phyloP scores from a whole-genome alignment of 1,140 invertebrate genomes.

The Proctacanthus coquilletti region DNA sequence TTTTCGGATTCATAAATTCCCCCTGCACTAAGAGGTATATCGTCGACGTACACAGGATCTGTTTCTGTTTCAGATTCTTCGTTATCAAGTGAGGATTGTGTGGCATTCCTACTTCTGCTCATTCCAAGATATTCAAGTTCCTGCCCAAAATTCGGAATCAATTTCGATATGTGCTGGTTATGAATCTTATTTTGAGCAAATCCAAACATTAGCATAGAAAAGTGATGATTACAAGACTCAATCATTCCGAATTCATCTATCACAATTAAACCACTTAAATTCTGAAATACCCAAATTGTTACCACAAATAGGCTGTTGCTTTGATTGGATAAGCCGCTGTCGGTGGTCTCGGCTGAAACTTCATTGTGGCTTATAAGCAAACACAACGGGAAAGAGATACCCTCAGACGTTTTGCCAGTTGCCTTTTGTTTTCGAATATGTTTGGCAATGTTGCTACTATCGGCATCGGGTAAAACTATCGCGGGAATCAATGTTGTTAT shows the following conservation, averaged over 20 bases:
- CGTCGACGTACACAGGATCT: conserved; percentile 12
- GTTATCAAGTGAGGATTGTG: conserved; percentile 35
- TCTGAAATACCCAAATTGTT: conserved; percentile 42
- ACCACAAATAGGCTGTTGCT: conserved; percentile 28
- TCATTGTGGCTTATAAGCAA: conserved; percentile 34
- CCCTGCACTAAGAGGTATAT: too few species aligned
- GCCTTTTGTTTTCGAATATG: conserved; percentile 40
- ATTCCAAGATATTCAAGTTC: conserved; percentile 17
- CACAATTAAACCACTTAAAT: conserved; percentile 51
- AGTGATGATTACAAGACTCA: conserved; percentile 48
- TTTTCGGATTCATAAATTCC: too few species aligned
- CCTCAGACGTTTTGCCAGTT: conserved; percentile 44
- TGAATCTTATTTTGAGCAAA: conserved; percentile 41
- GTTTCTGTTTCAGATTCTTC: conserved; percentile 28
- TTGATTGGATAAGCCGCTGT: conserved; percentile 18
- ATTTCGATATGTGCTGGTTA: conserved; percentile 38
- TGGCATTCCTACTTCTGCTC: conserved; percentile 32
- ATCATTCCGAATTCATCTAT: conserved; percentile 43
- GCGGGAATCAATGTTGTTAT: conserved; percentile 34
- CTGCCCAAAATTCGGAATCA: conserved; percentile 37
- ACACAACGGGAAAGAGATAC: conserved; percentile 43
- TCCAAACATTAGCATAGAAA: conserved; percentile 46
- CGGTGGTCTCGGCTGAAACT: conserved; percentile 7
- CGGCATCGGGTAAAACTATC: conserved; percentile 32
- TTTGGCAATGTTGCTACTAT: conserved; percentile 27